These are phyloP conservation scores for Thunnus albacares DNA, from an alignment of 2,797 vertebrate species.

Conservation along the genomic window DNA sequence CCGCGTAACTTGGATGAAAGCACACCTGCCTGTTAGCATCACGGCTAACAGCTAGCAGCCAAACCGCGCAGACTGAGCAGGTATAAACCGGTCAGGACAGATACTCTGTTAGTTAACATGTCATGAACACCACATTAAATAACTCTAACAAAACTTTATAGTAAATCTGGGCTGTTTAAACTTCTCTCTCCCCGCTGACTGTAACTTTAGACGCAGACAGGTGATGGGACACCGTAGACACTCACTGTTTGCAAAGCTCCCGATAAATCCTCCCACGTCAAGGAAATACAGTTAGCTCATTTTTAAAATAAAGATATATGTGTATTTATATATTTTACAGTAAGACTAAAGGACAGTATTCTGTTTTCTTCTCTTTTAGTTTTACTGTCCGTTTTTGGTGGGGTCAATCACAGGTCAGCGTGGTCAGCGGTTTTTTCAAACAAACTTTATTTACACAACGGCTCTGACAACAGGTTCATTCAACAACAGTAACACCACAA, in stretches of 20 bases:
- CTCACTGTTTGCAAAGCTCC: background rate
- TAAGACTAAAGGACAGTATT: background rate
- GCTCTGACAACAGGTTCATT: too few species aligned
- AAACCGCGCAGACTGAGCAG: background rate
- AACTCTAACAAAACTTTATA: background rate
- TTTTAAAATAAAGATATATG: background rate
- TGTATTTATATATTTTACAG: background rate
- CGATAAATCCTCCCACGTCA: background rate
- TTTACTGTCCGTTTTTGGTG: background rate
- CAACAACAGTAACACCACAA: too few species aligned
- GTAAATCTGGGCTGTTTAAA: background rate
- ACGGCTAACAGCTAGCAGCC: background rate
- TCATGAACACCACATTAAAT: background rate
- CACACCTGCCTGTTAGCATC: background rate
- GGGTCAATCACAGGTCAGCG: constrained; percentile 12
- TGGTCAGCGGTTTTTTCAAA: background rate
- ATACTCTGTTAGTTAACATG: background rate
- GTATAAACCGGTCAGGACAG: background rate
- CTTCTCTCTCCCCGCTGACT: background rate
- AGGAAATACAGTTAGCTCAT: background rate
- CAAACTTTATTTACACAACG: too few species aligned
- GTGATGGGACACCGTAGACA: background rate
- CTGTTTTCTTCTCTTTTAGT: background rate
- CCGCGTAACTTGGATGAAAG: background rate
- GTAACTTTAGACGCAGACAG: background rate